phyloP scores from a whole-genome alignment of 1,140 invertebrate genomes.

The Euwallacea fornicatus region DNA sequence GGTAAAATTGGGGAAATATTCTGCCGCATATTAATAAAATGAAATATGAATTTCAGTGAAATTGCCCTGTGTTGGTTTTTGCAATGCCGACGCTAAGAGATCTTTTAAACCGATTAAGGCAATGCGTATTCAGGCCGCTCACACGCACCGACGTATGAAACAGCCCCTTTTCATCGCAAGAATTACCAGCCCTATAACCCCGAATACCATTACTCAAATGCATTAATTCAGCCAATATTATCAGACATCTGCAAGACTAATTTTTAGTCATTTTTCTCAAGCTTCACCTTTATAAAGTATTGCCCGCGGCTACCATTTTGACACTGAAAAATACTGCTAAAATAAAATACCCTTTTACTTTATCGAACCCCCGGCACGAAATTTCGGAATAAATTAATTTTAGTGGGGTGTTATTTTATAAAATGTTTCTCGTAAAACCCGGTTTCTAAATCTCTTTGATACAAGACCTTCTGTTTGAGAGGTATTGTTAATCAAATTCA shows the following conservation, averaged over 20 bases:
- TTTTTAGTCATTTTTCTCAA: constrained; percentile 27
- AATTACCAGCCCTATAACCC: constrained; percentile 1
- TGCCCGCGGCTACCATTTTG: constrained; percentile 19
- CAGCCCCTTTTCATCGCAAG: neutral
- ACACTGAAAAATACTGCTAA: constrained; percentile 28
- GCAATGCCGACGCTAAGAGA: no score
- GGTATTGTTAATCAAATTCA: no score
- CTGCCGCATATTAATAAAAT: neutral
- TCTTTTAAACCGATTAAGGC: no score
- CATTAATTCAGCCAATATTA: constrained; percentile 26
- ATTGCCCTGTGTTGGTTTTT: neutral
- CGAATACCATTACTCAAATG: constrained; percentile 15
- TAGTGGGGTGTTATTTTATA: constrained; percentile 5
- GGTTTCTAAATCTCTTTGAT: no score
- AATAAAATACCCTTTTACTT: constrained; percentile 23
- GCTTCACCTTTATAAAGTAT: constrained; percentile 16
- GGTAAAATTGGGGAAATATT: constrained; percentile 4
- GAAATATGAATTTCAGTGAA: constrained; percentile 5
- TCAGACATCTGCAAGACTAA: constrained; percentile 23
- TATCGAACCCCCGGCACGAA: constrained; percentile 18
- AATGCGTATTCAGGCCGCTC: no score
- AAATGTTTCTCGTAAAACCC: neutral
- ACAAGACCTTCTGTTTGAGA: no score
- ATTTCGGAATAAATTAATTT: constrained; percentile 26
- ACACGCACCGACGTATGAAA: neutral